phyloP scores from a whole-genome alignment of 2,113 vertebrate species.

The Cyphomyrus plagiostoma region DNA sequence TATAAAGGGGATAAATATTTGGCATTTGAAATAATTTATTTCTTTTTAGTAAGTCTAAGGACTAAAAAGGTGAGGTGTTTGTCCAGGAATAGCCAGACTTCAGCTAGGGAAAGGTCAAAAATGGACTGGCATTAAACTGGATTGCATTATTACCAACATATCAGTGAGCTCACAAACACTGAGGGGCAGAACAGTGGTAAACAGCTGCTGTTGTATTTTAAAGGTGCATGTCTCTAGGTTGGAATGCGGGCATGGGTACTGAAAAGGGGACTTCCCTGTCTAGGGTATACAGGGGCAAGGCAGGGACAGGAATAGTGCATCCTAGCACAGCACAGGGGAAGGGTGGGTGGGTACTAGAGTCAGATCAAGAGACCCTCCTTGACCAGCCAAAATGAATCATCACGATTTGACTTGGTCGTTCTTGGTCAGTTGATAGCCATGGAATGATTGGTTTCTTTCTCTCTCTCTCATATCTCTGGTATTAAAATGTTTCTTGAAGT shows the following conservation, averaged over 20 bases:
- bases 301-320: background rate
- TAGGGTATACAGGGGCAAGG: background rate
- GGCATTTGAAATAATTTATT: background rate
- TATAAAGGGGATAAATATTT: background rate
- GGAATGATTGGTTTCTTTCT: background rate
- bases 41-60: background rate
- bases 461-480: background rate
- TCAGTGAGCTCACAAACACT: background rate
- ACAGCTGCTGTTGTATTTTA: background rate
- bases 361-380: background rate
- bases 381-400: background rate
- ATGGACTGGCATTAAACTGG: background rate
- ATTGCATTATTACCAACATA: background rate
- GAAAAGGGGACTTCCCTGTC: background rate
- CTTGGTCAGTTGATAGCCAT: background rate
- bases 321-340: background rate
- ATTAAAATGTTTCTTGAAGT: background rate
- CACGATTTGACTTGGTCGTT: background rate
- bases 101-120: background rate
- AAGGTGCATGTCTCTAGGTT: background rate
- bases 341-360: background rate
- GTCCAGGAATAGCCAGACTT: background rate
- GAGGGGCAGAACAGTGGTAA: background rate
- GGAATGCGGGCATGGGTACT: background rate
- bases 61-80: background rate